phyloP scores from a whole-genome alignment of 2,888 invertebrate genomes.

The Andricus curvator region DNA sequence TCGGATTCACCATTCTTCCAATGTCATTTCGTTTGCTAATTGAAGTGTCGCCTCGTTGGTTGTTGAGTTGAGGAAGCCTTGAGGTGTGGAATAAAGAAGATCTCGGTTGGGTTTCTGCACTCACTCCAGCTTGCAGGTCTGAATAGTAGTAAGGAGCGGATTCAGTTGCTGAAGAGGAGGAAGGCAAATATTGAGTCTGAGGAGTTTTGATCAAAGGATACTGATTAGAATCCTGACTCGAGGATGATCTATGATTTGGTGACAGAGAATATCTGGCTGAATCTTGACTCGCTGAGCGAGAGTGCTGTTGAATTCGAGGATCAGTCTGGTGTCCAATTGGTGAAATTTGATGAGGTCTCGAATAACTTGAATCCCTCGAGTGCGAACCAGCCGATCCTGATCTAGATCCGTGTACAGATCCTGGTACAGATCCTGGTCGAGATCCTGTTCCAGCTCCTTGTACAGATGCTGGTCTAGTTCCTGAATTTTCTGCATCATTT shows the following conservation, averaged over 20 bases:
- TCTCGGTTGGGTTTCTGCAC: slow-evolving; percentile 40
- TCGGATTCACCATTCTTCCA: slow-evolving; percentile 87
- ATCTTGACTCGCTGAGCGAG: slow-evolving; percentile 67
- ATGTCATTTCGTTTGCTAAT: slow-evolving; percentile 81
- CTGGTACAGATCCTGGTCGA: background rate
- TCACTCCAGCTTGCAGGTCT: slow-evolving; percentile 80
- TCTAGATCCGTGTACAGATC: slow-evolving; percentile 5
- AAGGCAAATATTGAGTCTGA: slow-evolving; percentile 48
- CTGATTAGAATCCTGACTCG: slow-evolving; percentile 64
- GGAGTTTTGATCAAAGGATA: slow-evolving; percentile 50
- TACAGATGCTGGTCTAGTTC: background rate
- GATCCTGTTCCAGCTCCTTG: background rate
- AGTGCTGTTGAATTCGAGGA: slow-evolving; percentile 57
- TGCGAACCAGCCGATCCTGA: slow-evolving; percentile 56
- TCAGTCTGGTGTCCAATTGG: slow-evolving; percentile 1
- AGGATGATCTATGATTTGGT: slow-evolving; percentile 66
- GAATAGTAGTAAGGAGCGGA: slow-evolving; percentile 93
- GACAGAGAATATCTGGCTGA: slow-evolving; percentile 63
- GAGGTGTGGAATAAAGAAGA: slow-evolving; percentile 60
- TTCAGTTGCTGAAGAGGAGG: slow-evolving; percentile 75
- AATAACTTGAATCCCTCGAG: slow-evolving; percentile 70
- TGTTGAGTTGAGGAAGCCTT: slow-evolving; percentile 82
- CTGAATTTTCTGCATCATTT: slow-evolving; percentile 55
- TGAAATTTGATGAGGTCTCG: slow-evolving; percentile 46
- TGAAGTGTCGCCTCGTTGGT: slow-evolving; percentile 85